Conservation (phyloP, 2,113 vertebrate species). For the Zootoca vivipara region DNA sequence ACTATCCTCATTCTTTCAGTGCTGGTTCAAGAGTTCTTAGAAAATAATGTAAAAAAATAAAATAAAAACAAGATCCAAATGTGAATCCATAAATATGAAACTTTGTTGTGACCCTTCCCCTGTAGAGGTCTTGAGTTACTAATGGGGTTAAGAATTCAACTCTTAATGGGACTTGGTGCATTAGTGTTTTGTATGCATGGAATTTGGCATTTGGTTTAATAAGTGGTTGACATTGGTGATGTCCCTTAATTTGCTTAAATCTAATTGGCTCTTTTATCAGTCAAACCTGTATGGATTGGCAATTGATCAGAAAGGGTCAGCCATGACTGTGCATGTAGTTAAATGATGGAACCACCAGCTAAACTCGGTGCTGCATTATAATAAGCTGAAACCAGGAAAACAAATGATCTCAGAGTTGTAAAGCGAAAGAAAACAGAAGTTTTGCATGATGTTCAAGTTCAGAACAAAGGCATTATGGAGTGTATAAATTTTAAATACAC, state of each 20-base stretch:
- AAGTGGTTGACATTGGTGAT: constrained; percentile 86
- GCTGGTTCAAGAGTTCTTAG: constrained; percentile 76
- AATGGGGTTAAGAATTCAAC: constrained; percentile 81
- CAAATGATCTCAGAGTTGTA: constrained; percentile 71
- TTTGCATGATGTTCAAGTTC: constrained; percentile 95
- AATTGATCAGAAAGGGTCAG: constrained; percentile 86
- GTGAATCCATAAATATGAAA: constrained; percentile 84
- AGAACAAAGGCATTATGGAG: constrained; percentile 99
- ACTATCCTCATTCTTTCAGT: constrained; percentile 59
- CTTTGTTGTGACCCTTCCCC: constrained; percentile 73
- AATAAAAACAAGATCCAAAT: constrained; percentile 74
- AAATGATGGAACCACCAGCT: constrained; percentile 81
- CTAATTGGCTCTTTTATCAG: constrained; percentile 90
- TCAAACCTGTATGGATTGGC: constrained; percentile 87
- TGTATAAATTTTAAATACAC: constrained; percentile 99
- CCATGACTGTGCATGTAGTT: constrained; percentile 88
- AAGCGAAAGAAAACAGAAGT: constrained; percentile 83
- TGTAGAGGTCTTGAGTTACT: constrained; percentile 75
- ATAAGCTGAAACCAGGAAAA: constrained; percentile 73
- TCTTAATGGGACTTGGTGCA: constrained; percentile 77
- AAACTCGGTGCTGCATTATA: constrained; percentile 77
- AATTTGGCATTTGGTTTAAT: constrained; percentile 80
- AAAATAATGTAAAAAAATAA: constrained; percentile 69
- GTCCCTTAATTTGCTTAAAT: constrained; percentile 89
- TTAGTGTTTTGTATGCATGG: constrained; percentile 82